These are phyloP conservation scores for Neodon shergylaensis DNA, from an alignment of 2,113 vertebrate genomes.

Conservation along the genomic window DNA sequence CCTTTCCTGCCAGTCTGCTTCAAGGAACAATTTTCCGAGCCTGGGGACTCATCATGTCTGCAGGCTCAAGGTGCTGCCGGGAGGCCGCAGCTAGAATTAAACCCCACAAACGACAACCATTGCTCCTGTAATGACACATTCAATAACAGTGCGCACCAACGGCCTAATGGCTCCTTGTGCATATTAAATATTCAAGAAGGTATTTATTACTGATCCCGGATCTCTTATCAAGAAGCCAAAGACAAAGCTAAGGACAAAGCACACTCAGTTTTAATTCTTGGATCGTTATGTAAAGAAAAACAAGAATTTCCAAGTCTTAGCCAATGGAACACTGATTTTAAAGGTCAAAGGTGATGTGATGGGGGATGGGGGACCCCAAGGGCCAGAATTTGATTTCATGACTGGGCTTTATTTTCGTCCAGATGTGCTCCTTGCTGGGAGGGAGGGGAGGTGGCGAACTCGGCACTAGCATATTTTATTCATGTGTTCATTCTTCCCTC, in stretches of 20 bases:
- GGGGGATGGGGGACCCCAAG: background rate
- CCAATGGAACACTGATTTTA: background rate
- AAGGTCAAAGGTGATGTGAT: background rate
- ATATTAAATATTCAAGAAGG: slow-evolving; percentile 44
- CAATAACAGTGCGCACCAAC: background rate
- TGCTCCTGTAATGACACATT: background rate
- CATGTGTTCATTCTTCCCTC: background rate
- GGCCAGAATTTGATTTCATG: background rate
- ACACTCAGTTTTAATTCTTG: background rate
- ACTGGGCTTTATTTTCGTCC: background rate
- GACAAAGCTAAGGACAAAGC: background rate
- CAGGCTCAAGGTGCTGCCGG: background rate
- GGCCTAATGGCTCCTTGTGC: background rate
- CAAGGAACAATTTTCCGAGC: background rate
- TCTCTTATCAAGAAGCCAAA: background rate
- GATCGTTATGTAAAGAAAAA: background rate
- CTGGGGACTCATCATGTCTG: background rate
- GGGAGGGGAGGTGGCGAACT: background rate
- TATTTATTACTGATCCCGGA: slow-evolving; percentile 20
- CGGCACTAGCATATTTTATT: background rate
- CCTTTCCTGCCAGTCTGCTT: background rate
- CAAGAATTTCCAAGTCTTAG: background rate
- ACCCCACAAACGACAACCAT: background rate
- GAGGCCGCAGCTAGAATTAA: background rate
- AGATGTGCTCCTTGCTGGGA: background rate